Base-by-base conservation (phyloP, 2,113 vertebrate genomes). In the Anthoscopus minutus region DNA sequence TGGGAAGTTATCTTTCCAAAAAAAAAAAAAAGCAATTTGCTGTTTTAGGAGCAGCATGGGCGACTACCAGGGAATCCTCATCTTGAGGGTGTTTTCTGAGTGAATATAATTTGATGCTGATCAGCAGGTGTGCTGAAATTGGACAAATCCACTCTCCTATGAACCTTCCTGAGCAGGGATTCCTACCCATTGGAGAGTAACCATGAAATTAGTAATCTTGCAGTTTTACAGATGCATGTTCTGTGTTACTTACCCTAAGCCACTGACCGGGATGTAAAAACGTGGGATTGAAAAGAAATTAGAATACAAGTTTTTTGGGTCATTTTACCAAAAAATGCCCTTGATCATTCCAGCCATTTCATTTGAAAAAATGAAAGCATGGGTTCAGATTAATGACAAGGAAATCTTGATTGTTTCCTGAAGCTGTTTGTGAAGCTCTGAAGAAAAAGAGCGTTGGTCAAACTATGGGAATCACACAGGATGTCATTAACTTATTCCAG, bases 21-120 rank as follows among this genome's bases (percentile, higher is more conserved):
- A 23, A 42, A 64, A 22, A 6, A 8, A 15, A 10, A 5, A 2
- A 0, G 4, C 1, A 15, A 7, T 25, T n/a, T 30, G 7, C 45
- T 51, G 5, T 4, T 56, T 27, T 18, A 38, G 14, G 23, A 21
- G 13, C 40, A 50, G 38, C 8, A 10, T 50, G 57, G 10, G 9
- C 30, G 6, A 31, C 8, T 37, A 37, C 16, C 35, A 67, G 30
- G 44, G 23, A 78, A n/a, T 38, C 24, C 22, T 57, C 31, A n/a
- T 22, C 18, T 20, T 79, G 35, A 73, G 31, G 42, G 7, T 21
- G 3, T 42, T 81, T 61, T 45, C 58, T 72, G 35, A n/a, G 44
- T 35, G 44, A 15, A 48, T 12, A 18, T 66, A 40, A 15, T 76
- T 33, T 19, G 33, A 33, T 28, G 6, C 19, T 57, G 25, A 61